These are phyloP conservation scores for Drosophila subobscura DNA, from an alignment of 1,140 invertebrate genomes.

Conservation along the genomic window DNA sequence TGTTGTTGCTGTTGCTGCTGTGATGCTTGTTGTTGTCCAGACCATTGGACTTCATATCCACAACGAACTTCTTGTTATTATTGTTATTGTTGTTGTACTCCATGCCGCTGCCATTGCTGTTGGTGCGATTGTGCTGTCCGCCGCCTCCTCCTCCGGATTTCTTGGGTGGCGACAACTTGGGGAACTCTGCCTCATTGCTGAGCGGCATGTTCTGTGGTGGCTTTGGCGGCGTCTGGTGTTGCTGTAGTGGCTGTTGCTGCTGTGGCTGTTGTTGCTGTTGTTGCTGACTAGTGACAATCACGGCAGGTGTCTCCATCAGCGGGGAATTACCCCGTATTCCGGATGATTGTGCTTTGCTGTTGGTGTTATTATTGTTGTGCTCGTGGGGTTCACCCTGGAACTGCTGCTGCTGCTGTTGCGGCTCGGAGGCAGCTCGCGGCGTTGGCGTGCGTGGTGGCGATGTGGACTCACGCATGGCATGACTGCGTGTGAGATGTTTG, in stretches of 20 bases:
- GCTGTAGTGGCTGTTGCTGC: slow-evolving; percentile 69
- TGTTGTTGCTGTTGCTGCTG: slow-evolving; percentile 50
- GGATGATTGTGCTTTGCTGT: slow-evolving; percentile 76
- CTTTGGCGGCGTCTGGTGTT: slow-evolving; percentile 41
- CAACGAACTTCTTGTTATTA: slow-evolving; percentile 62
- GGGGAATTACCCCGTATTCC: slow-evolving; percentile 79
- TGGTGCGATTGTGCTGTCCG: slow-evolving; percentile 67
- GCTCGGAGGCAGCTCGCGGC: slow-evolving; percentile 81
- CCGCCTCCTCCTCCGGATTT: slow-evolving; percentile 57
- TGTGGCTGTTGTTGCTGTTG: slow-evolving; percentile 68
- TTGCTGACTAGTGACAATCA: slow-evolving; percentile 83
- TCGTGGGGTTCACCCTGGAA: slow-evolving; percentile 55
- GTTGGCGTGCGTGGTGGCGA: slow-evolving; percentile 91
- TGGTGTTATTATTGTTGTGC: slow-evolving; percentile 50
- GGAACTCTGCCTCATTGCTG: slow-evolving; percentile 80
- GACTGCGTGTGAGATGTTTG: slow-evolving; percentile 93
- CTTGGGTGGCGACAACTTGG: slow-evolving; percentile 81
- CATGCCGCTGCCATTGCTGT: slow-evolving; percentile 70
- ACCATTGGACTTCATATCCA: slow-evolving; percentile 63
- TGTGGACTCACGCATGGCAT: slow-evolving; percentile 94
- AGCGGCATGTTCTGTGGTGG: slow-evolving; percentile 68
- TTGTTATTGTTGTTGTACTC: slow-evolving; percentile 64
- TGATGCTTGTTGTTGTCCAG: slow-evolving; percentile 57
- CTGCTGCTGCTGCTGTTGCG: slow-evolving; percentile 71
- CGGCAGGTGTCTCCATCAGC: slow-evolving; percentile 83